Percentiles rank a stretch among this genome's conserved stretches.
These are phyloP conservation scores for Aurelia sp. DNA, from an alignment of 30 jellyfish, hydroid and myxozoan genomes.

Conservation along the genomic window DNA sequence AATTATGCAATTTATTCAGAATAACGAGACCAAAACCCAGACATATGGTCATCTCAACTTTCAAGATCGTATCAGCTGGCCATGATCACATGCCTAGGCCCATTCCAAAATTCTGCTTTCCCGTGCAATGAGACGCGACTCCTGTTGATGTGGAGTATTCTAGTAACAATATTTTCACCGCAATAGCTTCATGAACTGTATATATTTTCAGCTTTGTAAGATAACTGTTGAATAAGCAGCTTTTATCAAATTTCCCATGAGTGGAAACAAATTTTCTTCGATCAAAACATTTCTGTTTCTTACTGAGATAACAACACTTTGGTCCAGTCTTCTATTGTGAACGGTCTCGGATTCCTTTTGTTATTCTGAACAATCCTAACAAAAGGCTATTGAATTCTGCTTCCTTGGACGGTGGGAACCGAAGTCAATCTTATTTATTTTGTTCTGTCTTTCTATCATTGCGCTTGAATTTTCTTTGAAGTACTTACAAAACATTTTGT, in stretches of 20 bases:
- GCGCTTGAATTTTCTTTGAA: no score
- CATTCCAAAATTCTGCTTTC: not conserved
- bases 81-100: slow-evolving; percentile 26
- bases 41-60: not conserved
- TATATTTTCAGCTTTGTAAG: not conserved
- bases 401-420: slow-evolving; percentile 5
- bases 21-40: slow-evolving; percentile 1
- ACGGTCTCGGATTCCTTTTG: slow-evolving; percentile 19
- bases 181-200: not conserved
- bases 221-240: not conserved
- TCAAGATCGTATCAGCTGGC: not conserved
- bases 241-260: not conserved
- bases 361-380: not conserved
- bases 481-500: no score
- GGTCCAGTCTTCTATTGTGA: slow-evolving; percentile 55
- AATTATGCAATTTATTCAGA: not conserved
- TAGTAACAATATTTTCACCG: not conserved
- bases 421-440: no score
- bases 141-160: no score
- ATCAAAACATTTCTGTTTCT: slow-evolving; percentile 35
- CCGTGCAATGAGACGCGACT: not conserved
- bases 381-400: not conserved
- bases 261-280: not conserved
- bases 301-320: slow-evolving; percentile 28
- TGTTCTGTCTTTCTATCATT: no score